Evolutionary conservation across 1,140 invertebrate species (phyloP).

Genomic region (Cataglyphis hispanica): DNA sequence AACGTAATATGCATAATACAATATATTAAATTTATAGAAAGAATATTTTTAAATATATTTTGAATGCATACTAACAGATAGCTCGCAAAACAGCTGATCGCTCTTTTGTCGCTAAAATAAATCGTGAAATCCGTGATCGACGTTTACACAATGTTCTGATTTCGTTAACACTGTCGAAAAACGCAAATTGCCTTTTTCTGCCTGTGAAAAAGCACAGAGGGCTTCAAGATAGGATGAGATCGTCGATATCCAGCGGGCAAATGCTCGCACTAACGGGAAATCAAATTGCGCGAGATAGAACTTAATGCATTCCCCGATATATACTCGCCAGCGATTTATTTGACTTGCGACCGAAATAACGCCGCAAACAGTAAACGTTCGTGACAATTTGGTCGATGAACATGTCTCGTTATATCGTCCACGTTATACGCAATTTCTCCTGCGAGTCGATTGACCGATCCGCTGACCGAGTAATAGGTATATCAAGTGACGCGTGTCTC

Average conservation of each 20-base stretch:
- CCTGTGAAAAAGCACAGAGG: conserved; percentile 30
- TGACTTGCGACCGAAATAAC: conserved; percentile 55
- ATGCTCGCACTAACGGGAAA: conserved; percentile 51
- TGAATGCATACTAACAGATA: not conserved
- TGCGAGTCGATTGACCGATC: not conserved
- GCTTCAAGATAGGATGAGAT: conserved; percentile 38
- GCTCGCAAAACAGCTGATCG: not conserved
- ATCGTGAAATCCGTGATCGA: not conserved
- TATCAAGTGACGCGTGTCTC: conserved; percentile 55
- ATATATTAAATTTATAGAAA: too few species aligned
- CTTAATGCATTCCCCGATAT: conserved; percentile 68
- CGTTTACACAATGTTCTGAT: not conserved
- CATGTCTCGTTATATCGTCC: conserved; percentile 65
- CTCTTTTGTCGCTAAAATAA: not conserved
- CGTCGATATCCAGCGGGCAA: conserved; percentile 11
- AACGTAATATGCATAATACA: too few species aligned
- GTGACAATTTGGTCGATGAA: conserved; percentile 72
- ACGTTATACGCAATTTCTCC: conserved; percentile 38
- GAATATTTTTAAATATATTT: not conserved
- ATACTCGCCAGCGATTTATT: conserved; percentile 57
- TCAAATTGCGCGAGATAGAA: conserved; percentile 53
- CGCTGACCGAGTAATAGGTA: conserved; percentile 48
- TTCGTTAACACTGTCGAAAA: conserved; percentile 36
- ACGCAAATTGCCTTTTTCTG: conserved; percentile 51
- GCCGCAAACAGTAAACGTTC: conserved; percentile 45